phyloP scores from a whole-genome alignment of 2,113 vertebrate species.

The Nothobranchius furzeri region DNA sequence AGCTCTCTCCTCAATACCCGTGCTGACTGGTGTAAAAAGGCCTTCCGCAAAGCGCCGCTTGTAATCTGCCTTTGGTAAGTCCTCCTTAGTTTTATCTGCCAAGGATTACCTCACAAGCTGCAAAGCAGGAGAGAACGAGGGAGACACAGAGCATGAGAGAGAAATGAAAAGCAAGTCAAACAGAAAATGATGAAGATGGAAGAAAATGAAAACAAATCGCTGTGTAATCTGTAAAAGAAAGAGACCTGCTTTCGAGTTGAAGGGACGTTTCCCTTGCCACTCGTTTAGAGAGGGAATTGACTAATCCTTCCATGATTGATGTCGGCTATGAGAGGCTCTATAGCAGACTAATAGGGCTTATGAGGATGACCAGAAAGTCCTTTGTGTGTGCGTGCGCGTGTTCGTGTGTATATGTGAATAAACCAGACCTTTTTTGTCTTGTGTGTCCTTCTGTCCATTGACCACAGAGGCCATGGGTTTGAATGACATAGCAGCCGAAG shows the following conservation, averaged over 20 bases:
- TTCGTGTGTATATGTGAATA: constrained; percentile 45
- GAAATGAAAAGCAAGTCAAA: constrained; percentile 70
- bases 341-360: constrained; percentile 80
- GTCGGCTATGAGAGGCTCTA: constrained; percentile 77
- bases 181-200: constrained; percentile 74
- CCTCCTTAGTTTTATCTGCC: constrained; percentile 83
- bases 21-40: constrained; percentile 74
- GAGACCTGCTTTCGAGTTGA: constrained; percentile 76
- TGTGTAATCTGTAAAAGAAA: constrained; percentile 76
- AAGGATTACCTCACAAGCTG: constrained; percentile 81
- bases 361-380: constrained; percentile 77
- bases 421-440: constrained; percentile 66
- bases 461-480: constrained; percentile 63
- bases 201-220: constrained; percentile 81
- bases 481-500: constrained; percentile 73
- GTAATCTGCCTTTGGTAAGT: constrained; percentile 83
- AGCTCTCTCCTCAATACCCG: constrained; percentile 75
- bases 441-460: constrained; percentile 58
- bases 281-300: constrained; percentile 78
- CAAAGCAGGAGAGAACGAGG: constrained; percentile 60
- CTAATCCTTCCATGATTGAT: constrained; percentile 82
- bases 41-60: constrained; percentile 77
- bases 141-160: constrained; percentile 59
- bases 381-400: constrained; percentile 63
- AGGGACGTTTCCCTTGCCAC: constrained; percentile 74